Evolutionary conservation across 1,140 invertebrate species (phyloP).

Genomic region (Melitaea cinxia): DNA sequence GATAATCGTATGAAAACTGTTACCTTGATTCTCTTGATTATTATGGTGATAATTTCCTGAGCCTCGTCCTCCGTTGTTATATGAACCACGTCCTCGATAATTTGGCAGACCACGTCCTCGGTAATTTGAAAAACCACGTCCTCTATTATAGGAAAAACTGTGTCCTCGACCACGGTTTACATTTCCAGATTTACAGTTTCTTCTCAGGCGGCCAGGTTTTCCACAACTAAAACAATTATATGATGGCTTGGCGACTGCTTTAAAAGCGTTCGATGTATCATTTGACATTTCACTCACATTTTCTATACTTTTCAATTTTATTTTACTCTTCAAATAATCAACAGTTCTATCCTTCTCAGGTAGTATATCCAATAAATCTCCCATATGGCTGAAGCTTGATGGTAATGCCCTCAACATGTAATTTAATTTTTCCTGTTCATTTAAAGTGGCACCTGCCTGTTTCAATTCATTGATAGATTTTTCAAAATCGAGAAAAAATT

Average conservation of each 20-base stretch:
- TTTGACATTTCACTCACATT: background rate
- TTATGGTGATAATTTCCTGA: too few relatives aligned
- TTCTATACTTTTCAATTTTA: background rate
- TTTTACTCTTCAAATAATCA: background rate
- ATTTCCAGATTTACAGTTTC: background rate
- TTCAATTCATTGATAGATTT: background rate
- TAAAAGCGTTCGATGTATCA: background rate
- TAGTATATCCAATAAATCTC: background rate
- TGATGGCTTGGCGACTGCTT: background rate
- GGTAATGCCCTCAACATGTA: background rate
- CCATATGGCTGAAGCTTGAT: background rate
- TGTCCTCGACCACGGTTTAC: background rate
- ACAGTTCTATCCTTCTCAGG: background rate
- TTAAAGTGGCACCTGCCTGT: background rate
- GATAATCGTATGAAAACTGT: too few relatives aligned
- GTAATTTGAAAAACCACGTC: background rate
- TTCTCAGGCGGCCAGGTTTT: background rate
- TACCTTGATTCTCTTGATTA: too few relatives aligned
- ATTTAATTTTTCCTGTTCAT: background rate
- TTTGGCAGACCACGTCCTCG: too few relatives aligned
- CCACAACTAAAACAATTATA: background rate
- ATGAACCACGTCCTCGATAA: too few relatives aligned
- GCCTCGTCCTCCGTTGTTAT: too few relatives aligned
- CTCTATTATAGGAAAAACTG: background rate
- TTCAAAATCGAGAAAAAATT: constrained; percentile 45